Conservation (phyloP, 2,888 invertebrate genomes). For the Mycalesis mineus region DNA sequence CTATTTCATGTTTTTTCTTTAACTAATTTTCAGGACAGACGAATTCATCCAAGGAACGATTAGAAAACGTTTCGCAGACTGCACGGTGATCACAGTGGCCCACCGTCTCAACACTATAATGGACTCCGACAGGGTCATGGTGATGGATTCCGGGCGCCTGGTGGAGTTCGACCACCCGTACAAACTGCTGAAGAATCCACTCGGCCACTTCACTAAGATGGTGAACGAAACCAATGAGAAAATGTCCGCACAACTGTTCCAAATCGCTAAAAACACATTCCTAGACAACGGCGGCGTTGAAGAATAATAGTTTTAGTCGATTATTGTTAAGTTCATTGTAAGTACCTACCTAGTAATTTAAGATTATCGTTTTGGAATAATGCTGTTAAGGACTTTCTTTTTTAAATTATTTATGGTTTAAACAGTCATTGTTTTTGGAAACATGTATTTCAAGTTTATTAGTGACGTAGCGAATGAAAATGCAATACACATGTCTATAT, state of each 20-base stretch:
- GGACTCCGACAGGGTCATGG: constrained; percentile 93
- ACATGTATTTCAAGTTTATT: no score
- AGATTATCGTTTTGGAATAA: constrained; percentile 32
- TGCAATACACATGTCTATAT: no score
- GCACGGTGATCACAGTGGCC: constrained; percentile 94
- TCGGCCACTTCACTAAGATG: constrained; percentile 82
- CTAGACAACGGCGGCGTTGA: constrained; percentile 57
- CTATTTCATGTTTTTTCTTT: not conserved
- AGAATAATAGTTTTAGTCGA: constrained; percentile 39
- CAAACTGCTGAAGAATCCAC: constrained; percentile 78
- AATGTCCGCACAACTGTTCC: constrained; percentile 66
- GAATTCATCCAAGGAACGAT: constrained; percentile 91
- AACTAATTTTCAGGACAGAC: constrained; percentile 82
- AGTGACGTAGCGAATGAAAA: no score
- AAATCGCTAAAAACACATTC: constrained; percentile 68
- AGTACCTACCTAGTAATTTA: constrained; percentile 11
- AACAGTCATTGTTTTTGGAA: no score
- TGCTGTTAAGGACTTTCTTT: no score
- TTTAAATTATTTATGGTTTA: no score
- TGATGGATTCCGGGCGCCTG: constrained; percentile 89
- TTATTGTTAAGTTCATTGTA: constrained; percentile 26
- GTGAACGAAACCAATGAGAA: constrained; percentile 82
- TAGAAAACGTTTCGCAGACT: constrained; percentile 85
- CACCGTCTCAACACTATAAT: constrained; percentile 95
- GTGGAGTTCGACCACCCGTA: constrained; percentile 86